Base-by-base conservation (phyloP, 2,888 invertebrate species). In the Drosophila mercatorum region DNA sequence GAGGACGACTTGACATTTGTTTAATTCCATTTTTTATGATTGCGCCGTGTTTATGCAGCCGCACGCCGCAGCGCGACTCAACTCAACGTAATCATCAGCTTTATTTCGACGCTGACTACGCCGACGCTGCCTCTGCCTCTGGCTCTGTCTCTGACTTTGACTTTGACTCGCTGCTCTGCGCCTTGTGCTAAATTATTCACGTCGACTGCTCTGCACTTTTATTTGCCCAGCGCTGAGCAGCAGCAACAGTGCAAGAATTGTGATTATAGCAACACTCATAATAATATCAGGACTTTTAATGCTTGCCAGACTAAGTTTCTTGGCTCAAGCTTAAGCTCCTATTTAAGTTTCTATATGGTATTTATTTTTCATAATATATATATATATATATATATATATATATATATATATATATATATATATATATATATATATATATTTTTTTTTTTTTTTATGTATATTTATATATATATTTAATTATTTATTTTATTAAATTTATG, bases 1-100 rank as follows among this genome's bases (percentile, higher is more conserved):
- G 41, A 17, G 49, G 62, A 68, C 55, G 52, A 68, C 57, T 60
- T 71, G 84, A 86, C 84, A 84, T 83, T 84, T 84, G 87, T 86
- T 84, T 84, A 84, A 84, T 86, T 84, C 84, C 62, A 65, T 78
- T 84, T 86, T 86, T 84, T 84, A 84, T 78, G 84, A 74, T 83
- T 81, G 81, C 71, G 84, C 82, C 75, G 81, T 83, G 83, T 81
- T 84, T 84, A 84, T 84, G 87, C 83, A 84, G 75, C 75, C 72
- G 74, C 83, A 86, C 74, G 80, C 68, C 41, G 51, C 63, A 47
- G 43, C 66, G 60, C 55, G 55, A 56, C 40, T 64, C 55, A 11
- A 34, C 44, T 61, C 68, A 49, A 6, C 46, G 66, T 81, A 74
- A 80, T 68, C 68, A 66, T 75, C 75, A 52, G 60, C 75, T 78